A percentile compares a stretch with the other conserved stretches of the same genome.
Evolutionary conservation across 2,888 invertebrate genomes (phyloP).

Genomic region (Allolobophora icterica): DNA sequence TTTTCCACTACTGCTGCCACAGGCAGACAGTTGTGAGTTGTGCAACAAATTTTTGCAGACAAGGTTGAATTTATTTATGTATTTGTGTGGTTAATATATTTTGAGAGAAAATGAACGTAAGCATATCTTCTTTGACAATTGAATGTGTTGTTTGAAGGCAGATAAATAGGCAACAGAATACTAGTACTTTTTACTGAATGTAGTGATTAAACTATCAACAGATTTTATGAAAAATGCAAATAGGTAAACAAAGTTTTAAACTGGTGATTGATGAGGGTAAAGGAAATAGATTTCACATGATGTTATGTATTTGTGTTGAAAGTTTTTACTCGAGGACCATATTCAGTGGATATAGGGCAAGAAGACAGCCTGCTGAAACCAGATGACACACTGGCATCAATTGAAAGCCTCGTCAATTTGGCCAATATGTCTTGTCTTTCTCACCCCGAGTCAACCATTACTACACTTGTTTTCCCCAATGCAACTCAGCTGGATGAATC

Average conservation of each 20-base stretch:
- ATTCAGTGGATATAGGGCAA: not conserved
- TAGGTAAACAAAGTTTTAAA: too few relatives aligned
- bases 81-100: not conserved
- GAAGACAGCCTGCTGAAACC: not conserved
- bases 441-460: not conserved
- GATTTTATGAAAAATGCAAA: not conserved
- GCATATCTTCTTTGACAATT: not conserved
- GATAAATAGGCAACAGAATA: not conserved
- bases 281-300: not conserved
- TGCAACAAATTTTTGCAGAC: not conserved
- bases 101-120: not conserved
- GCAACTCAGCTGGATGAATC: conserved; percentile 23
- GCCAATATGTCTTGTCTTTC: not conserved
- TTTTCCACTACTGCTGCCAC: too few relatives aligned
- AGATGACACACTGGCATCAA: not conserved
- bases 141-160: not conserved
- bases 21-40: too few relatives aligned
- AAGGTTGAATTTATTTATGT: not conserved
- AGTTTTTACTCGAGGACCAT: not conserved
- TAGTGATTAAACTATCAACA: not conserved
- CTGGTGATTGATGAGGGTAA: not conserved
- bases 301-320: not conserved
- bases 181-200: not conserved
- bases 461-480: conserved; percentile 20
- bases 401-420: conserved; percentile 20